phyloP scores from a whole-genome alignment of 2,113 vertebrate species.

The Cyanistes caeruleus region DNA sequence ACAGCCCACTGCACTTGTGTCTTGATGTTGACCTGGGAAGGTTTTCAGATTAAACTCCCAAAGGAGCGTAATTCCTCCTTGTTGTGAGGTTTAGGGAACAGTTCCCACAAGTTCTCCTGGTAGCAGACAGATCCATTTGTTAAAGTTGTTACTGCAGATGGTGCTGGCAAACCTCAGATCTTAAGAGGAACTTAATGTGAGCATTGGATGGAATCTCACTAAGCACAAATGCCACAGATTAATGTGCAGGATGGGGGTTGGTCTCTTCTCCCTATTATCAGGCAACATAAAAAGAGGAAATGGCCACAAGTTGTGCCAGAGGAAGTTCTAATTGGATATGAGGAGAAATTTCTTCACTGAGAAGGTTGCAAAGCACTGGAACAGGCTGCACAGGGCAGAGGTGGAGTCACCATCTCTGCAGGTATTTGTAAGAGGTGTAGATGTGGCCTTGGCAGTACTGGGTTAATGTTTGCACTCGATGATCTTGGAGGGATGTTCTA shows the following conservation, averaged over 20 bases:
- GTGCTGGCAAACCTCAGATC: background rate
- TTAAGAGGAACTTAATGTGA: background rate
- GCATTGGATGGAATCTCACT: background rate
- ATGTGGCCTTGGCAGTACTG: background rate
- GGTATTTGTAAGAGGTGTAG: background rate
- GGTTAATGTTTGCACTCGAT: rapidly evolving
- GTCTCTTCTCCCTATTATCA: background rate
- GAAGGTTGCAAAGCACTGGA: background rate
- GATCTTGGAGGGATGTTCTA: background rate
- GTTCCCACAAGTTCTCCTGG: background rate
- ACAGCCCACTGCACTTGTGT: background rate
- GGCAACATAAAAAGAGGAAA: background rate
- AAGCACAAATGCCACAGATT: background rate
- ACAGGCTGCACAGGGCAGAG: background rate
- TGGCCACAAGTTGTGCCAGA: background rate
- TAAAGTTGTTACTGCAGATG: background rate
- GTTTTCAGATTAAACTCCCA: background rate
- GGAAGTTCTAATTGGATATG: background rate
- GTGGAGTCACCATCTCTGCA: background rate
- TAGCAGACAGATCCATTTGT: background rate
- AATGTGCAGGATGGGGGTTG: background rate
- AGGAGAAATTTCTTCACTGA: background rate
- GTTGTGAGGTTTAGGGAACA: background rate
- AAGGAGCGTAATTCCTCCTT: background rate
- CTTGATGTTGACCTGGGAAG: background rate